phyloP scores from a whole-genome alignment of 1,140 invertebrate species.

The fruit fly (Drosophila melanogaster) region DNA sequence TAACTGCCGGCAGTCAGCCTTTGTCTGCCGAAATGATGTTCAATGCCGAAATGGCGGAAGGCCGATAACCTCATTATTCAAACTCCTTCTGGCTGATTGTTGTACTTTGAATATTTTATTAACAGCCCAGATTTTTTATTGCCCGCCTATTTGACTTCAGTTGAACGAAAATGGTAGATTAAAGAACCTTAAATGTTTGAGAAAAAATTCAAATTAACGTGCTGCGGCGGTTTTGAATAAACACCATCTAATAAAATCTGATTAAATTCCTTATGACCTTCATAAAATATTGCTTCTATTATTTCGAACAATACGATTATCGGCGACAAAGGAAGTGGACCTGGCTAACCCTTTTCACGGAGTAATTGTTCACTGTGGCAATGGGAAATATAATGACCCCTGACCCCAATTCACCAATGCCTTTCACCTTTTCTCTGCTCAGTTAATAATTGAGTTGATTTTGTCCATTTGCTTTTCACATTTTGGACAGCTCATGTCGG shows the following conservation, averaged over 20 bases:
- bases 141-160: conserved; percentile 11
- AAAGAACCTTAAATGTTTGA: not conserved
- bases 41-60: conserved; percentile 19
- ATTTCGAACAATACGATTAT: conserved; percentile 31
- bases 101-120: conserved; percentile 59
- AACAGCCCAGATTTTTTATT: conserved; percentile 50
- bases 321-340: conserved; percentile 26
- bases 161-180: not conserved
- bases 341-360: conserved; percentile 32
- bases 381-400: conserved; percentile 17
- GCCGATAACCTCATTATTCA: conserved; percentile 64
- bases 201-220: conserved; percentile 5
- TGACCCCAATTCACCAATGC: conserved; percentile 27
- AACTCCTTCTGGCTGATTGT: conserved; percentile 42
- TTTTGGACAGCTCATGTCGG: conserved; percentile 33
- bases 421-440: conserved; percentile 13
- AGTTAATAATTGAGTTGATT: conserved; percentile 65
- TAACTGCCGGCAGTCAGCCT: conserved; percentile 59
- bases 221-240: not conserved
- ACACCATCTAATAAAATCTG: conserved; percentile 14
- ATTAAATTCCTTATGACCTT: conserved; percentile 9
- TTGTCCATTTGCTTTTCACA: conserved; percentile 60
- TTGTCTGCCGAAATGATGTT: conserved; percentile 53
- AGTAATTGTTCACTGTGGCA: conserved; percentile 10
- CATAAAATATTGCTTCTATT: conserved; percentile 9